phyloP scores from a whole-genome alignment of 2,113 vertebrate species.

The Gambusia holbrooki region DNA sequence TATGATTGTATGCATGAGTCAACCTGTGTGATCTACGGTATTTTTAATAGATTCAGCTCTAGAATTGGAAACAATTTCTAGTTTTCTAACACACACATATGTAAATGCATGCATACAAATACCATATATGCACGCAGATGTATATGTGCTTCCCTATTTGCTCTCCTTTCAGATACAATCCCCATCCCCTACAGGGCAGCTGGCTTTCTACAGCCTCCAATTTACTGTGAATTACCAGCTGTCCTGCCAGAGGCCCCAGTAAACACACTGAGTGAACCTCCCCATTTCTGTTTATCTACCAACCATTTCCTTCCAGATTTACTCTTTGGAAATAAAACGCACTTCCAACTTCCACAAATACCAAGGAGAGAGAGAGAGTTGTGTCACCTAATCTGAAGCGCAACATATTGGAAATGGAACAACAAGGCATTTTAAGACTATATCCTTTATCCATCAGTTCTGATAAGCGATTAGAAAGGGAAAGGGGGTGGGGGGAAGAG shows the following conservation, averaged over 20 bases:
- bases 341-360: not conserved
- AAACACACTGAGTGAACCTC: conserved; percentile 43
- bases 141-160: conserved; percentile 11
- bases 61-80: not conserved
- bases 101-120: conserved; percentile 27
- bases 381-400: conserved; percentile 10
- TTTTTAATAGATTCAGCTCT: not conserved
- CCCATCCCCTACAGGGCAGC: conserved; percentile 31
- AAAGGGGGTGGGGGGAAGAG: not conserved
- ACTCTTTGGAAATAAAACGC: conserved; percentile 7
- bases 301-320: conserved; percentile 46
- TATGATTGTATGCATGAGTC: not conserved
- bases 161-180: conserved; percentile 13
- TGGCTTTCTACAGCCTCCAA: conserved; percentile 52
- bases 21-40: not conserved
- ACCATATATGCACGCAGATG: not conserved
- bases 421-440: conserved; percentile 4
- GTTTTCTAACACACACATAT: not conserved
- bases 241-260: conserved; percentile 38
- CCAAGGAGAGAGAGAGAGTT: conserved; percentile 6
- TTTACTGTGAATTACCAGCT: conserved; percentile 68
- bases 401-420: conserved; percentile 7
- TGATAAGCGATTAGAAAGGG: not conserved
- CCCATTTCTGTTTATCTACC: conserved; percentile 56
- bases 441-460: conserved; percentile 20